Evolutionary conservation across 1,140 invertebrate species (phyloP).

Genomic region (Sipha flava): DNA sequence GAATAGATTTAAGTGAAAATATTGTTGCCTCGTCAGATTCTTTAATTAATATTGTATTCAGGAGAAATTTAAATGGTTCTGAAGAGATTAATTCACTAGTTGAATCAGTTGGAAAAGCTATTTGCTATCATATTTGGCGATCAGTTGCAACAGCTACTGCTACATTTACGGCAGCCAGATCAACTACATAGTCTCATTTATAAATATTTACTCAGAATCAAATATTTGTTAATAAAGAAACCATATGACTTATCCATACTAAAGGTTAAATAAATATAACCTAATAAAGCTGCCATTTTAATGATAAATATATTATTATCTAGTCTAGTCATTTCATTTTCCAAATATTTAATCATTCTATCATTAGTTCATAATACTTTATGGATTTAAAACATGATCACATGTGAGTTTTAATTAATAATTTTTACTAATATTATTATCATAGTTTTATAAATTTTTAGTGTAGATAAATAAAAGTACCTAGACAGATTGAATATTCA

Average conservation of each 20-base stretch:
- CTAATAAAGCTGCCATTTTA: background rate
- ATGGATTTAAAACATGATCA: too few species aligned
- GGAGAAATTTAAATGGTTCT: background rate
- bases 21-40: background rate
- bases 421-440: too few species aligned
- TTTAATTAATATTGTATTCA: background rate
- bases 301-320: background rate
- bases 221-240: background rate
- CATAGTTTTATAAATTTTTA: too few species aligned
- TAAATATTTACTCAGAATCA: background rate
- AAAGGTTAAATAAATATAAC: background rate
- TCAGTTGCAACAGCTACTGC: background rate
- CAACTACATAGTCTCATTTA: too few species aligned
- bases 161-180: background rate
- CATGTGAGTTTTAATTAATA: too few species aligned
- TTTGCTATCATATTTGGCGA: background rate
- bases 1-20: background rate
- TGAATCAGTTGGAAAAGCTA: background rate
- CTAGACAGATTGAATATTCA: too few species aligned
- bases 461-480: too few species aligned
- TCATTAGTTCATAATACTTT: background rate
- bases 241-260: background rate
- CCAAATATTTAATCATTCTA: background rate
- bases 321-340: background rate
- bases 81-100: background rate